Base-by-base conservation (phyloP, 2,888 invertebrate species). In the Stictocephala bisonia region DNA sequence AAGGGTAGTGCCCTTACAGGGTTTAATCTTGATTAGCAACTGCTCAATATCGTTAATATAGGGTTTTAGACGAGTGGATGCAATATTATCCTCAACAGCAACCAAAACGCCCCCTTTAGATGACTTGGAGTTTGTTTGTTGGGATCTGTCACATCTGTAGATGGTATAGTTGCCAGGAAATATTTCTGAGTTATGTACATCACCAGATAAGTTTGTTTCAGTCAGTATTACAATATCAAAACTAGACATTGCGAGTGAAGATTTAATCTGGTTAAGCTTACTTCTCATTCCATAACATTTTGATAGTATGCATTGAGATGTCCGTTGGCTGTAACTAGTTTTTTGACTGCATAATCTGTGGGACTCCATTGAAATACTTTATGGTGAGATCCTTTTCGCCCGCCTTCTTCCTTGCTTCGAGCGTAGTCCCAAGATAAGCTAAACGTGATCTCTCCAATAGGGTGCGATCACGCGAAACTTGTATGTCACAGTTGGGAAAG, bases 251-350 rank as follows among this genome's bases (percentile, higher is more conserved):
- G 53, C 15, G 11, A 53, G 2, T 9, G 26, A 26, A 3, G 11
- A 26, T 27, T 26, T 26, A 7, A 53, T 2, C 2, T 53, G 3
- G n/a, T n/a, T 27, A 26, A 53, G 27, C 3, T 53, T 53, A 27
- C 26, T 53, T 24, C 27, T n/a, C 27, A 53, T 24, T 26, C 53
- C 27, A 26, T 53, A 22, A 27, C 53, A 53, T 53, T 53, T 53
- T 53, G 26, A 27, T 53, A 53, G 27, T 53, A 53, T 4, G 27
- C 27, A 24, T 3, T 26, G 53, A 53, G 53, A 26, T 53, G 24
- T 53, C 53, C 27, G 53, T 53, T 53, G 53, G 27, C 22, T 51
- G 51, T 20, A 51, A 22, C 51, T 51, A 51, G 51, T 51, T 51
- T 51, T 51, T 51, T 51, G 51, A 48, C 15, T 20, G 51, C 18